Percentiles rank a stretch among this genome's conserved stretches.
Conservation (phyloP, 2,113 vertebrate species). For the Seriola quinqueradiata region DNA sequence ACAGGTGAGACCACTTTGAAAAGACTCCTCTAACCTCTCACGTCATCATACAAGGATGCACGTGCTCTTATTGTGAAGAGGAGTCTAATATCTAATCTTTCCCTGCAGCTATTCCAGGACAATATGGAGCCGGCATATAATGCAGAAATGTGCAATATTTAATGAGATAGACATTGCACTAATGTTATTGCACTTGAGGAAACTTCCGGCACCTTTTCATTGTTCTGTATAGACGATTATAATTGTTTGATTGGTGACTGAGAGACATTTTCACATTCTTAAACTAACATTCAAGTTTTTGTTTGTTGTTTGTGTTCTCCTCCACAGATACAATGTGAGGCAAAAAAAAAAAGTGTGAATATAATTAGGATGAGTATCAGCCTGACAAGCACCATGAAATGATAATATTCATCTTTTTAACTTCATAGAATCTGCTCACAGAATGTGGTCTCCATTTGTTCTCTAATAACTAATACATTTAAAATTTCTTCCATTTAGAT, state of each 20-base stretch:
- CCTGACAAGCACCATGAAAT: background rate
- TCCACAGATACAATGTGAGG: background rate
- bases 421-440: background rate
- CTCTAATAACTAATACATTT: background rate
- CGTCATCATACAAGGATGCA: slow-evolving; percentile 37
- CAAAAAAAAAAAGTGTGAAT: background rate
- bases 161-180: slow-evolving; percentile 31
- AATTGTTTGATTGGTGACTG: slow-evolving; percentile 12
- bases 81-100: slow-evolving; percentile 69
- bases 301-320: background rate
- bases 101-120: slow-evolving; percentile 61
- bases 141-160: slow-evolving; percentile 61
- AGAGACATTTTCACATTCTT: background rate
- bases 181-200: slow-evolving; percentile 31
- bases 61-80: slow-evolving; percentile 62
- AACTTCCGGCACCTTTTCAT: slow-evolving; percentile 1
- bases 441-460: background rate
- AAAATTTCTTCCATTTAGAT: background rate
- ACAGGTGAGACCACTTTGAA: slow-evolving; percentile 61
- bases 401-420: slow-evolving; percentile 5
- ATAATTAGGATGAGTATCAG: background rate
- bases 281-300: background rate
- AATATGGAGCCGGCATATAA: slow-evolving; percentile 58
- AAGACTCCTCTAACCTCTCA: slow-evolving; percentile 52
- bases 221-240: background rate